phyloP scores from a whole-genome alignment of 2,113 vertebrate genomes.

The Prunella fulvescens region DNA sequence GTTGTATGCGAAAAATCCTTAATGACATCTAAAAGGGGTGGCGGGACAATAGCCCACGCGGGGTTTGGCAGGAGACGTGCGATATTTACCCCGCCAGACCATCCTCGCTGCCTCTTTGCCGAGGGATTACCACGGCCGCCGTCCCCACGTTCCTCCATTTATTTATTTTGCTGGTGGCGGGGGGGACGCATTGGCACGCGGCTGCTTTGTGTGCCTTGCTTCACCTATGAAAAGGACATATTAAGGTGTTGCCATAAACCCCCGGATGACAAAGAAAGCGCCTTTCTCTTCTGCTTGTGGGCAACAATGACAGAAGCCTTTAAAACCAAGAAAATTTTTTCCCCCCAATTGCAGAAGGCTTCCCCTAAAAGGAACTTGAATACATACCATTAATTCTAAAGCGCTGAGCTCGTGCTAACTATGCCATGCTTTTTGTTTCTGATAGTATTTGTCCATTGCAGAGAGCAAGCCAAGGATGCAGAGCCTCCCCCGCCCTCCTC shows the following conservation, averaged over 20 bases:
- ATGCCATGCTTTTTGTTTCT: slow-evolving; percentile 57
- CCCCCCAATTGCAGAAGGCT: background rate
- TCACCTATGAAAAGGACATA: slow-evolving; percentile 55
- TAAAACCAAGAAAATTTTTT: background rate
- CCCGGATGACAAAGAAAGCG: slow-evolving; percentile 48
- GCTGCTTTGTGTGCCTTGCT: slow-evolving; percentile 50
- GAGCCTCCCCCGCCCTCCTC: slow-evolving; percentile 56
- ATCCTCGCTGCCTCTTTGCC: background rate
- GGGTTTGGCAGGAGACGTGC: slow-evolving; percentile 33
- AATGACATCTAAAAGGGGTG: slow-evolving; percentile 63
- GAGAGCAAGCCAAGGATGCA: slow-evolving; percentile 32
- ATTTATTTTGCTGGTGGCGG: slow-evolving; percentile 22
- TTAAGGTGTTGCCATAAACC: slow-evolving; percentile 60
- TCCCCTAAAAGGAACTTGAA: slow-evolving; percentile 62
- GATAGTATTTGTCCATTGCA: slow-evolving; percentile 59
- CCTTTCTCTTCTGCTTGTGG: slow-evolving; percentile 23
- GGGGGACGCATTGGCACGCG: slow-evolving; percentile 31
- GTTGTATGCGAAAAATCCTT: slow-evolving; percentile 55
- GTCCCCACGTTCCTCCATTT: slow-evolving; percentile 19
- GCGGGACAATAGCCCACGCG: slow-evolving; percentile 31
- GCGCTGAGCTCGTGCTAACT: slow-evolving; percentile 30
- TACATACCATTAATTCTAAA: slow-evolving; percentile 53
- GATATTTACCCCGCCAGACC: slow-evolving; percentile 35
- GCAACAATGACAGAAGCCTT: slow-evolving; percentile 47
- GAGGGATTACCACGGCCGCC: slow-evolving; percentile 5